A percentile compares a stretch with the other conserved stretches of the same genome.
Evolutionary conservation across 2,113 vertebrate genomes (phyloP).

Genomic region (Typhlomys cinereus): DNA sequence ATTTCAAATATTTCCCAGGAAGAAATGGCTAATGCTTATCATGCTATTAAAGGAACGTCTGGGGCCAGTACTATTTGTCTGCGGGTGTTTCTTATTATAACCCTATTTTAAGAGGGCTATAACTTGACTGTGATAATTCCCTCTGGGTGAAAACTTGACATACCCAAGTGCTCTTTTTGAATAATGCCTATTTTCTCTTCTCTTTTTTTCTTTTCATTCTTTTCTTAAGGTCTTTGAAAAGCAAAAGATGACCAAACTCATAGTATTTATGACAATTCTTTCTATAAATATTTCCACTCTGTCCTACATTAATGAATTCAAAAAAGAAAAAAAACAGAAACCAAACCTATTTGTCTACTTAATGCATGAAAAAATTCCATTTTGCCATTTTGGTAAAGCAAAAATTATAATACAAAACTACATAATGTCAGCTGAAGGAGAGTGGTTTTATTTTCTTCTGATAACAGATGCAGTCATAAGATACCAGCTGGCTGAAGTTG

Average conservation of each 20-base stretch:
- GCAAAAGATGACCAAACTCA: slow-evolving; percentile 6
- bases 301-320: not conserved
- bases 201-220: not conserved
- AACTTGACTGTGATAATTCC: slow-evolving; percentile 46
- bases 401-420: not conserved
- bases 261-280: slow-evolving; percentile 48
- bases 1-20: slow-evolving; percentile 37
- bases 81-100: slow-evolving; percentile 55
- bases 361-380: slow-evolving; percentile 42
- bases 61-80: slow-evolving; percentile 46
- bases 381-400: not conserved
- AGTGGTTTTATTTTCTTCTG: slow-evolving; percentile 14
- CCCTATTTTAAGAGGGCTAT: slow-evolving; percentile 36
- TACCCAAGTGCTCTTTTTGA: not conserved
- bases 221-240: slow-evolving; percentile 52
- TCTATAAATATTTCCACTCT: slow-evolving; percentile 28
- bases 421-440: not conserved
- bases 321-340: not conserved
- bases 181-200: not conserved
- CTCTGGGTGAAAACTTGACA: slow-evolving; percentile 36
- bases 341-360: slow-evolving; percentile 52
- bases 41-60: slow-evolving; percentile 34
- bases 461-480: slow-evolving; percentile 17
- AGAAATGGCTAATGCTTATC: not conserved
- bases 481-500: slow-evolving; percentile 13